Evolutionary conservation across 1,140 invertebrate genomes (phyloP).

Genomic region (Lepidotrigona ventralis): DNA sequence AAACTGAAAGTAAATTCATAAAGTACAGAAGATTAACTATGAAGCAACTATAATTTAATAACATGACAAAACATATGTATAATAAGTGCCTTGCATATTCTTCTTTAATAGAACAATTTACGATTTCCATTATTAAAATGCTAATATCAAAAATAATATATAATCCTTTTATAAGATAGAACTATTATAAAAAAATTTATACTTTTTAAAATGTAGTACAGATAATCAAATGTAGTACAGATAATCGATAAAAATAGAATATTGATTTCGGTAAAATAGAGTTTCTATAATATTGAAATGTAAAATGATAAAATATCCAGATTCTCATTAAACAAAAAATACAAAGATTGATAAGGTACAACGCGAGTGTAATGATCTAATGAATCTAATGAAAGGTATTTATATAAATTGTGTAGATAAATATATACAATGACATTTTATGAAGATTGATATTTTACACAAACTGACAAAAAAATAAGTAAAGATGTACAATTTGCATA

Average conservation of each 20-base stretch:
- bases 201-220: slow-evolving; percentile 27
- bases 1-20: slow-evolving; percentile 1
- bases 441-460: slow-evolving; percentile 14
- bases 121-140: slow-evolving; percentile 27
- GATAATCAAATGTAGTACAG: slow-evolving; percentile 30
- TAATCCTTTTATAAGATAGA: slow-evolving; percentile 33
- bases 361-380: neutral
- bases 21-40: neutral
- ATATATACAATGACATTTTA: slow-evolving; percentile 23
- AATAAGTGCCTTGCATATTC: slow-evolving; percentile 70
- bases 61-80: slow-evolving; percentile 22
- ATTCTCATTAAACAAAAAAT: slow-evolving; percentile 31
- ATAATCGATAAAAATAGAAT: slow-evolving; percentile 18
- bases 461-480: slow-evolving; percentile 6
- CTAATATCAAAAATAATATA: slow-evolving; percentile 32
- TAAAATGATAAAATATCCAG: slow-evolving; percentile 7
- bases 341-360: neutral
- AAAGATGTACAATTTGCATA: slow-evolving; percentile 27
- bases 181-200: slow-evolving; percentile 10
- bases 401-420: slow-evolving; percentile 18
- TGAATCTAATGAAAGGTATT: neutral
- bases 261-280: neutral
- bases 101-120: slow-evolving; percentile 44
- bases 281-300: neutral
- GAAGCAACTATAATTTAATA: slow-evolving; percentile 13